These are phyloP conservation scores for Dexiosoma caninum DNA, from an alignment of 2,888 invertebrate species.

Conservation along the genomic window DNA sequence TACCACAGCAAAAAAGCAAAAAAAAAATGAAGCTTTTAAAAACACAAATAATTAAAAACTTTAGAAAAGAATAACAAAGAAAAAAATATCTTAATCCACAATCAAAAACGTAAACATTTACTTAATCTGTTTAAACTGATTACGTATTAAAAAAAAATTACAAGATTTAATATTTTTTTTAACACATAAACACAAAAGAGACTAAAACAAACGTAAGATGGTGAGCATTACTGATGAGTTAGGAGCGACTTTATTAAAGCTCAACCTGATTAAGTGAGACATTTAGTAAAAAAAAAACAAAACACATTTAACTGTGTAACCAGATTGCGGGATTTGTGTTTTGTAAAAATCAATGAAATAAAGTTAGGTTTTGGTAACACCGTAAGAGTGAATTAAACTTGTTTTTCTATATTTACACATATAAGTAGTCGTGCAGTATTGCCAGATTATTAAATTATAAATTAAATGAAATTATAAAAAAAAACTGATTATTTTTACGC, in stretches of 20 bases:
- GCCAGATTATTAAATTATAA: too few species aligned
- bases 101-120: neutral
- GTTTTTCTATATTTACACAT: too few species aligned
- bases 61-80: too few species aligned
- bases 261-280: neutral
- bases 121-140: neutral
- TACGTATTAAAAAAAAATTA: neutral
- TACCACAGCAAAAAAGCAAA: too few species aligned
- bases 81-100: too few species aligned
- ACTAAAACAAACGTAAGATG: neutral
- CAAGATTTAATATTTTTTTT: neutral
- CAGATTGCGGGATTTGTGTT: neutral
- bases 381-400: neutral
- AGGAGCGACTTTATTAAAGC: neutral
- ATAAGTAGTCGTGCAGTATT: too few species aligned
- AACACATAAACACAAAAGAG: neutral
- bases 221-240: neutral
- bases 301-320: neutral
- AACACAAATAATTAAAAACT: too few species aligned
- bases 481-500: too few species aligned
- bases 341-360: neutral
- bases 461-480: too few species aligned
- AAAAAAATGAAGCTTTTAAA: too few species aligned
- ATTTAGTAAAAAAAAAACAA: neutral
- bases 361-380: neutral